Evolutionary conservation across 2,113 vertebrate genomes (phyloP).

Genomic region (Dicentrarchus labrax): DNA sequence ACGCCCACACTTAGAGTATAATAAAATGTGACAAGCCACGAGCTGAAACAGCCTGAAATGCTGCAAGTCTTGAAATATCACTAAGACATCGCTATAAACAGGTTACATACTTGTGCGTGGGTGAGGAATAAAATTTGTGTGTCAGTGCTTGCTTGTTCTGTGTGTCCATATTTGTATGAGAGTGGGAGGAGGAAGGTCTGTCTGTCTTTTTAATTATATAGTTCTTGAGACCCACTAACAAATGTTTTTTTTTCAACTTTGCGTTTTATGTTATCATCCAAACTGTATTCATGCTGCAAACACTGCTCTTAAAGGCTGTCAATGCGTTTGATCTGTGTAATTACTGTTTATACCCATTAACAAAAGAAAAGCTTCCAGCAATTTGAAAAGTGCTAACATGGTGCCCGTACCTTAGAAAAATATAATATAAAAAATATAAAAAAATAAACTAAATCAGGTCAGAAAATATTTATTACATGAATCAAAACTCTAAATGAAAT

Average conservation of each 20-base stretch:
- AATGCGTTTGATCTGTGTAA: conserved; percentile 26
- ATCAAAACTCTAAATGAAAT: neutral
- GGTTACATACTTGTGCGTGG: conserved; percentile 41
- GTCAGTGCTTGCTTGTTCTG: neutral
- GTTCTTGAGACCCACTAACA: neutral
- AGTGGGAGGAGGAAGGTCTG: neutral
- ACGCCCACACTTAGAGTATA: conserved; percentile 31
- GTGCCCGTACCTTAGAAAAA: too few species aligned
- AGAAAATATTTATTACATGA: neutral
- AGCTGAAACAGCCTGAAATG: conserved; percentile 50
- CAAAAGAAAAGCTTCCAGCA: conserved; percentile 27
- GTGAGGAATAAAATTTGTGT: conserved; percentile 42
- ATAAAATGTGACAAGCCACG: conserved; percentile 73
- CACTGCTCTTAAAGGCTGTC: conserved; percentile 3
- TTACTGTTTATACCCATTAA: conserved; percentile 46
- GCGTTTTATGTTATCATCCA: neutral
- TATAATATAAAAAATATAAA: too few species aligned
- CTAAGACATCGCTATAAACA: conserved; percentile 45
- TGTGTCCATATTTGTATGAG: conserved; percentile 11
- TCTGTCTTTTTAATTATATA: conserved; percentile 34
- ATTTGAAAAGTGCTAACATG: conserved; percentile 25
- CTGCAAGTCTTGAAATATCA: conserved; percentile 59
- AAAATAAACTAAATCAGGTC: neutral
- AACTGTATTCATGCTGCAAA: conserved; percentile 18
- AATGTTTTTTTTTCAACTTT: conserved; percentile 17